Conservation (phyloP, 2,888 invertebrate genomes). For the Stramonita haemastoma region DNA sequence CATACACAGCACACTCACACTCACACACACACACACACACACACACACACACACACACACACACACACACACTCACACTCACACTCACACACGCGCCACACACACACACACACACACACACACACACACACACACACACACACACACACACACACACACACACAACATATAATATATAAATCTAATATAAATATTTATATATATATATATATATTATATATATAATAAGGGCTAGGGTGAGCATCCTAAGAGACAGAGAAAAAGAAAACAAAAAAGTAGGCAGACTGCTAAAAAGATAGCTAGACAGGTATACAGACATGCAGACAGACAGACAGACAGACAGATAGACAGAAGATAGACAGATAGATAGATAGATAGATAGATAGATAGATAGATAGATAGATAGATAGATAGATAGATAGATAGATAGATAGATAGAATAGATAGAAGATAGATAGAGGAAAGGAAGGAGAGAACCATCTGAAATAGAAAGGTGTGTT, state of each 20-base stretch:
- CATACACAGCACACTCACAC: background rate
- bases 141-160: background rate
- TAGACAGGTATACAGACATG: background rate
- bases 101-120: background rate
- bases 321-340: background rate
- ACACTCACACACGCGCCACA: background rate
- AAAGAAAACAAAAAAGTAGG: background rate
- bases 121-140: background rate
- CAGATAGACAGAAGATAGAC: background rate
- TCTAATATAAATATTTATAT: too few relatives aligned
- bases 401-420: background rate
- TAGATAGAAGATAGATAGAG: background rate
- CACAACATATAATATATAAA: too few relatives aligned
- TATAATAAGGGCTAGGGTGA: too few relatives aligned
- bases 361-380: background rate
- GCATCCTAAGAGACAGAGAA: background rate
- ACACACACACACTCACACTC: background rate
- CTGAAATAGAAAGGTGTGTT: background rate
- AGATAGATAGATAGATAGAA: background rate
- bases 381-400: background rate
- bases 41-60: background rate
- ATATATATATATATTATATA: too few relatives aligned
- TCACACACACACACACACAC: background rate
- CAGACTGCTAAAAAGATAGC: background rate
- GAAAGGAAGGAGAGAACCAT: background rate